Percentiles rank a stretch among this genome's conserved stretches.
These are phyloP conservation scores for Pheosia tremula DNA, from an alignment of 2,888 invertebrate species.

Conservation along the genomic window DNA sequence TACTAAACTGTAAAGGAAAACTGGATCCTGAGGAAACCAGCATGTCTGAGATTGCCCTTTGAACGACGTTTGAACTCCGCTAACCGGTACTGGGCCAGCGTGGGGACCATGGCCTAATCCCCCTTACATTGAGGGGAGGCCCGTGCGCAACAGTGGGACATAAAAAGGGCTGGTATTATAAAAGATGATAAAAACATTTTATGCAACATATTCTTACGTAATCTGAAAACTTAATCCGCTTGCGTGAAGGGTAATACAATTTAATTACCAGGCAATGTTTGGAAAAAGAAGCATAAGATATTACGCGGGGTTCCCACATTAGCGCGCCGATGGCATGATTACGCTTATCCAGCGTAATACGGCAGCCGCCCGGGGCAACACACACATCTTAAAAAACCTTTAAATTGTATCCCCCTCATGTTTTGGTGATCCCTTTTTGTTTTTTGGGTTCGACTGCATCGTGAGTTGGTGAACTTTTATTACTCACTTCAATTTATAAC, in stretches of 20 bases:
- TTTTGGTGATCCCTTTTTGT: neutral
- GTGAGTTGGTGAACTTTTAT: neutral
- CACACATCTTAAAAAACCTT: constrained; percentile 43
- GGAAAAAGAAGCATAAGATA: constrained; percentile 9
- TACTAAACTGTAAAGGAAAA: too few species aligned
- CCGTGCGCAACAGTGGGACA: too few species aligned
- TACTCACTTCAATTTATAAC: neutral
- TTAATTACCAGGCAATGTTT: constrained; percentile 16
- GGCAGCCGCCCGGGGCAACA: constrained; percentile 62
- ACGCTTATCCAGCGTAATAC: constrained; percentile 67
- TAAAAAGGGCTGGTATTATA: too few species aligned
- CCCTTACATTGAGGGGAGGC: too few species aligned
- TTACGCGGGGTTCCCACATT: constrained; percentile 44
- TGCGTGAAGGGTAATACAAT: constrained; percentile 7
- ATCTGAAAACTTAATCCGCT: neutral
- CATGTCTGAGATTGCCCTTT: too few species aligned
- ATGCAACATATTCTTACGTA: neutral
- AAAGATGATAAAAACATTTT: neutral
- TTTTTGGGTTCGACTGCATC: neutral
- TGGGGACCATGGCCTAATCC: too few species aligned
- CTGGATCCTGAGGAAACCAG: too few species aligned
- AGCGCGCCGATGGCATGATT: constrained; percentile 58
- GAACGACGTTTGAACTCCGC: too few species aligned
- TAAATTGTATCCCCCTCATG: constrained; percentile 1
- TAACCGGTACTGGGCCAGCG: too few species aligned